Evolutionary conservation across 2,888 invertebrate genomes (phyloP), one percentile per base, ranked within the genome.

Genomic region (Mimachlamys varia): DNA sequence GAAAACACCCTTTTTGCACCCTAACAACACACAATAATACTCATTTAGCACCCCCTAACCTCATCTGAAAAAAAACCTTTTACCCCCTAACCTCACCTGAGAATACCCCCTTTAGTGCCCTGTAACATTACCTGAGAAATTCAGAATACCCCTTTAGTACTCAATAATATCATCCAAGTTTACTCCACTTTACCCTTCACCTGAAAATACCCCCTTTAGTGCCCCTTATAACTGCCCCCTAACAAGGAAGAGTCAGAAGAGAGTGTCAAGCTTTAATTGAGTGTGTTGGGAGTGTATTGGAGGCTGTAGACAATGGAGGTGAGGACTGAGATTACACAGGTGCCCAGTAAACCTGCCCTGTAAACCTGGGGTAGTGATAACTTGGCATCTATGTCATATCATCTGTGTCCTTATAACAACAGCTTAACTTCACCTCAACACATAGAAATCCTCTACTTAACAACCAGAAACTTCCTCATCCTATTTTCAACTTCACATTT

Each of bases 271-370:
- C 33, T 76, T 76, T 76, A 76, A 76, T 76, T 76, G 27, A 76
- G 27, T 76, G 76, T 7, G 27, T 12, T 76, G 33, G 76, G 15
- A n/a, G 76, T 76, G 76, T 76, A 76, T 76, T 76, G 76, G 76
- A 76, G 76, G 76, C 76, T 27, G 33, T 33, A 76, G 17, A 76
- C 76, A 76, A 76, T 76, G 76, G 33, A 76, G 27, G 76, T 76
- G 76, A 33, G 76, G 33, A 33, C 33, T 76, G 76, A 76, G 76
- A 76, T 76, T 76, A 7, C 27, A 76, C 76, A 76, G 76, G 76
- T 76, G 76, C 76, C 76, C n/a, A n/a, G n/a, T n/a, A n/a, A n/a
- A n/a, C n/a, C 76, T 76, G 76, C 33, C 76, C 76, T 76, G 76
- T 53, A 53, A 53, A 58, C 22, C 58, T 58, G 58, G 58, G 44